Evolutionary conservation across 1,140 invertebrate genomes (phyloP).

Genomic region (Gonatopus flavifemur): DNA sequence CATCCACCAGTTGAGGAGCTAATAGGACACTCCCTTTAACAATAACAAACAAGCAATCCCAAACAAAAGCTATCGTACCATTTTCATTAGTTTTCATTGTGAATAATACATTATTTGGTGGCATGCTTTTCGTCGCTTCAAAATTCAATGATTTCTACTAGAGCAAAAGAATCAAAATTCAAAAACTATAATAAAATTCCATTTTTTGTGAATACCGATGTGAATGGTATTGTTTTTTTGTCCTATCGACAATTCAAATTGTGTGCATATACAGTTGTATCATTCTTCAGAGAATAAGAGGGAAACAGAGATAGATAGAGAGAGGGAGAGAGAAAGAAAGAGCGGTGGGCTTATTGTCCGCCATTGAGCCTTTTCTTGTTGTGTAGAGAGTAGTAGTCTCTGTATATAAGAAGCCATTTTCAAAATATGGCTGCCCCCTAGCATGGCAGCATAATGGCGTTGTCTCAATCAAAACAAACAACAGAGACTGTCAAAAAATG

Average conservation of each 20-base stretch:
- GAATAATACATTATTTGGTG: not conserved
- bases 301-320: not conserved
- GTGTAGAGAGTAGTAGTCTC: conserved; percentile 19
- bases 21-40: conserved; percentile 56
- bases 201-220: not conserved
- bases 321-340: not conserved
- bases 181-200: not conserved
- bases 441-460: conserved; percentile 61
- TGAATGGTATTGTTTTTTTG: not conserved
- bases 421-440: conserved; percentile 73
- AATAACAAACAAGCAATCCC: conserved; percentile 54
- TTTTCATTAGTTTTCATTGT: conserved; percentile 6
- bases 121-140: too few relatives aligned
- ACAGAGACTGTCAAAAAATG: conserved; percentile 53
- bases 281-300: not conserved
- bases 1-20: conserved; percentile 54
- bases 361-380: too few relatives aligned
- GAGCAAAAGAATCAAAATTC: not conserved
- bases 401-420: conserved; percentile 64
- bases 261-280: not conserved
- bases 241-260: not conserved
- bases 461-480: conserved; percentile 62
- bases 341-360: conserved; percentile 11
- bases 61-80: conserved; percentile 51
- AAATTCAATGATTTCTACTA: too few relatives aligned